phyloP scores from a whole-genome alignment of 2,113 vertebrate genomes.

The rat (Rattus norvegicus) region GRCr8 NC_086023.1:161717001-161717500 shows the following conservation, averaged over 20 bases:
- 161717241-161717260: neutral
- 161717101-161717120: neutral
- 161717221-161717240: neutral
- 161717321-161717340: neutral
- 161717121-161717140: neutral
- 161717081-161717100: neutral
- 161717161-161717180: neutral
- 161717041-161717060: neutral
- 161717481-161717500: no score
- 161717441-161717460: neutral
- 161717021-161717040: neutral
- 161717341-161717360: neutral
- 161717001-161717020: neutral
- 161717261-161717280: neutral
- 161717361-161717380: neutral
- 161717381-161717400: neutral
- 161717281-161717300: neutral
- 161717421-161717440: neutral
- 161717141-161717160: neutral
- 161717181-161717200: neutral
- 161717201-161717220: neutral
- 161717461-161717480: neutral
- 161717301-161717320: neutral
- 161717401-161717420: neutral
- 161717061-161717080: neutral